These are phyloP conservation scores for Agapornis roseicollis DNA, from an alignment of 2,113 vertebrate species.

Conservation along the genomic window DNA sequence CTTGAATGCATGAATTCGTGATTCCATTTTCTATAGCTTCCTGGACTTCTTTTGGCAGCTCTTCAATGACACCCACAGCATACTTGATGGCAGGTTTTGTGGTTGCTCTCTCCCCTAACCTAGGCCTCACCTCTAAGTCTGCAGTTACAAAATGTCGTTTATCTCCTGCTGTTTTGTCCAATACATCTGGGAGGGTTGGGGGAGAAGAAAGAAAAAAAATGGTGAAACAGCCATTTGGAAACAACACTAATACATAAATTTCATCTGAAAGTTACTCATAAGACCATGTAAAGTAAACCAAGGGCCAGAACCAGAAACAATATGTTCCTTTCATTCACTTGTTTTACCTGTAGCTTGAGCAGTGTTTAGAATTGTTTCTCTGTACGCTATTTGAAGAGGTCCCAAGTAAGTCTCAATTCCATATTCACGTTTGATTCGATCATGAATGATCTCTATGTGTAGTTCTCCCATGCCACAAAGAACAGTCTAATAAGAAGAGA, in stretches of 20 bases:
- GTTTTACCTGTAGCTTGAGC: conserved; percentile 78
- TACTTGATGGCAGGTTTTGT: conserved; percentile 67
- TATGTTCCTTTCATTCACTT: neutral
- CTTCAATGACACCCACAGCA: conserved; percentile 17
- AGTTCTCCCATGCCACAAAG: conserved; percentile 99
- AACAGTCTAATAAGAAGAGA: conserved; percentile 78
- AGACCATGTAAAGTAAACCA: neutral
- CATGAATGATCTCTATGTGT: conserved; percentile 96
- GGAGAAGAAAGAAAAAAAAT: neutral
- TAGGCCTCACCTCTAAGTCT: conserved; percentile 77
- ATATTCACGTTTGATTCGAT: conserved; percentile 92
- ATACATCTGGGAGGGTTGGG: conserved; percentile 68
- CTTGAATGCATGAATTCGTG: conserved; percentile 84
- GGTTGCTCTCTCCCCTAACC: neutral
- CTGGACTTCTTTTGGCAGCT: conserved; percentile 70
- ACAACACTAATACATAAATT: neutral
- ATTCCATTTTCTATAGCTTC: conserved; percentile 87
- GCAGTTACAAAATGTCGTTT: conserved; percentile 82
- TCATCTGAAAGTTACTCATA: neutral
- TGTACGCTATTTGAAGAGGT: conserved; percentile 92
- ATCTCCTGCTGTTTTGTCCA: conserved; percentile 89
- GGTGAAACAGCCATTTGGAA: neutral
- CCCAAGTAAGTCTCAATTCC: conserved; percentile 90
- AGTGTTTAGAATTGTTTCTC: conserved; percentile 86
- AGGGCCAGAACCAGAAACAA: neutral